Conservation (phyloP, 2,797 vertebrate species). For the Micromesistius poutassou region DNA sequence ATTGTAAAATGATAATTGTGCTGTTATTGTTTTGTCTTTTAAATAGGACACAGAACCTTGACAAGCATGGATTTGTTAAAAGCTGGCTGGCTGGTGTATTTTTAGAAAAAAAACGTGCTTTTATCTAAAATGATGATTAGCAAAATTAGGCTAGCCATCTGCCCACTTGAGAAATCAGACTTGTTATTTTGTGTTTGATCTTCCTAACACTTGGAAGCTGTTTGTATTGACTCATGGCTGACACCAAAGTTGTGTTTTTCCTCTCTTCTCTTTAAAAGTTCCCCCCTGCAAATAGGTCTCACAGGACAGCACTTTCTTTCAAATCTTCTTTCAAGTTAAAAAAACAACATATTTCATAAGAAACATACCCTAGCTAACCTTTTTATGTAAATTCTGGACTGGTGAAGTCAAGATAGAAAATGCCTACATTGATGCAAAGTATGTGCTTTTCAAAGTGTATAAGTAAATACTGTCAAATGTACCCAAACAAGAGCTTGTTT, state of each 20-base stretch:
- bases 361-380: background rate
- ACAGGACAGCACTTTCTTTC: constrained; percentile 38
- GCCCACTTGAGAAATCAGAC: constrained; percentile 62
- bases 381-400: background rate
- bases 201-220: constrained; percentile 50
- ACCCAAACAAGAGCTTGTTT: background rate
- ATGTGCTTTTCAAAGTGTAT: constrained; percentile 5
- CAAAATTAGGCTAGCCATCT: constrained; percentile 59
- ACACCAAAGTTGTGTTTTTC: constrained; percentile 56
- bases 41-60: background rate
- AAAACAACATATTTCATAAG: constrained; percentile 20
- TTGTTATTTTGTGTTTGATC: constrained; percentile 58
- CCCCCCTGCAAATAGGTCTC: constrained; percentile 59
- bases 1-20: constrained; percentile 43
- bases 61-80: background rate
- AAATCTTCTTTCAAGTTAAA: constrained; percentile 29
- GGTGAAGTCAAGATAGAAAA: background rate
- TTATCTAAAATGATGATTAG: constrained; percentile 66
- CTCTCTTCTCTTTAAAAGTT: constrained; percentile 54
- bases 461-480: background rate
- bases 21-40: background rate
- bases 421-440: background rate
- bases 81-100: constrained; percentile 52
- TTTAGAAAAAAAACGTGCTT: constrained; percentile 54
- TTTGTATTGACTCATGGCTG: constrained; percentile 67